Evolutionary conservation across 2,888 invertebrate genomes (phyloP).

Genomic region (Tipula vernalis): DNA sequence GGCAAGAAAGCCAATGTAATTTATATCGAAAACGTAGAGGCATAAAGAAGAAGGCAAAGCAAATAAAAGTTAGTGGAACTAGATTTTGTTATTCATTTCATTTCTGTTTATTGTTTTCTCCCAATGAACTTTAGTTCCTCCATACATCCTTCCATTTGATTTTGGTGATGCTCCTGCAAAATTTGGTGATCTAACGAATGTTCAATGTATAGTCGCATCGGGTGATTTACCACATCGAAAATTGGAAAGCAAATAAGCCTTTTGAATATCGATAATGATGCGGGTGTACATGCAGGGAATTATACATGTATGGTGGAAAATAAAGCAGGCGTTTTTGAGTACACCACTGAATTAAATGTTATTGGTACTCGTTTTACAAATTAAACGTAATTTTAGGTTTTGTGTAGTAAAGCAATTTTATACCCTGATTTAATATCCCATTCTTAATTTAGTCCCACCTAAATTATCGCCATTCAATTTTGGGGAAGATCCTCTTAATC

Average conservation of each 20-base stretch:
- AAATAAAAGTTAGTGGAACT: conserved; percentile 59
- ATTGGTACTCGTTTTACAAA: conserved; percentile 40
- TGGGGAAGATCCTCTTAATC: conserved; percentile 45
- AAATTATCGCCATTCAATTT: conserved; percentile 53
- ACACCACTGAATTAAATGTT: conserved; percentile 47
- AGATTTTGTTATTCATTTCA: not conserved
- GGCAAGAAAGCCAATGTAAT: conserved; percentile 48
- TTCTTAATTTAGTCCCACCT: conserved; percentile 37
- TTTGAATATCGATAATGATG: conserved; percentile 54
- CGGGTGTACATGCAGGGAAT: conserved; percentile 52
- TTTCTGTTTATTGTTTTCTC: conserved; percentile 6
- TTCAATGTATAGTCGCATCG: conserved; percentile 45
- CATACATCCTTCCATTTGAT: conserved; percentile 41
- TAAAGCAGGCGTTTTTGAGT: conserved; percentile 53
- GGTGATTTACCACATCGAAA: conserved; percentile 46
- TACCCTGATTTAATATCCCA: not conserved
- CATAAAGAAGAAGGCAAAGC: conserved; percentile 54
- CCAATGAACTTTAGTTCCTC: conserved; percentile 26
- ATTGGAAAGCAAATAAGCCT: conserved; percentile 50
- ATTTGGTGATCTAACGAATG: conserved; percentile 48
- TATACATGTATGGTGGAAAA: conserved; percentile 66
- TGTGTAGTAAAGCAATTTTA: not conserved
- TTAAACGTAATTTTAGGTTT: not conserved
- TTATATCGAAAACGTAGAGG: conserved; percentile 48
- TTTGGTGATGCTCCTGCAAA: conserved; percentile 55